Conservation (phyloP, 2,113 vertebrate genomes). For the Seriola dumerili region DNA sequence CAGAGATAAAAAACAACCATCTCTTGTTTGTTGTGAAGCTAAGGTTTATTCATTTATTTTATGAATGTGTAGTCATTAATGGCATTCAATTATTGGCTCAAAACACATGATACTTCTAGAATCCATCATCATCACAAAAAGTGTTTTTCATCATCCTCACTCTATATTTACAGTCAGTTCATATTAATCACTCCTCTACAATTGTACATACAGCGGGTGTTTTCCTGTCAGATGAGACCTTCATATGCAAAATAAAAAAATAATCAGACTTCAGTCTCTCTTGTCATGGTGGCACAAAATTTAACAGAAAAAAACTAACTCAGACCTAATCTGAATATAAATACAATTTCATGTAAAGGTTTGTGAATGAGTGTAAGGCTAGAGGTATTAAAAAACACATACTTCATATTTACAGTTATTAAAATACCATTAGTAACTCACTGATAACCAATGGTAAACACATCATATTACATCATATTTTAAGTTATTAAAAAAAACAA, state of each 20-base stretch:
- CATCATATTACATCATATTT: background rate
- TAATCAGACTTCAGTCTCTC: background rate
- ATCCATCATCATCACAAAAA: background rate
- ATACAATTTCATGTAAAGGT: background rate
- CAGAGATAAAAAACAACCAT: no score
- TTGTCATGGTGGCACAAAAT: background rate
- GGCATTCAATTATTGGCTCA: background rate
- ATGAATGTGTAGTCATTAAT: background rate
- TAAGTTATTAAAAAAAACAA: background rate
- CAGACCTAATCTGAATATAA: background rate
- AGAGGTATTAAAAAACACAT: constrained; percentile 15
- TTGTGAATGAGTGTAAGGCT: background rate
- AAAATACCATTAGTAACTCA: constrained; percentile 2
- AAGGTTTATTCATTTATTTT: constrained; percentile 25
- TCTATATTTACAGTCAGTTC: background rate
- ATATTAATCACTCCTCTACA: background rate
- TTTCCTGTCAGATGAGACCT: background rate
- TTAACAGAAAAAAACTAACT: background rate
- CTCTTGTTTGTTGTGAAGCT: background rate
- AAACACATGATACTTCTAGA: constrained; percentile 6
- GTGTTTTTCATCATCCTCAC: background rate
- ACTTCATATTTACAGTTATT: constrained; percentile 5
- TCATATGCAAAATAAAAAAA: background rate
- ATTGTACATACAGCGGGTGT: background rate
- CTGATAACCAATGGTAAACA: background rate